Percentiles rank a stretch among this genome's conserved stretches.
Conservation (phyloP, 2,113 vertebrate species). For the Indri indri region DNA sequence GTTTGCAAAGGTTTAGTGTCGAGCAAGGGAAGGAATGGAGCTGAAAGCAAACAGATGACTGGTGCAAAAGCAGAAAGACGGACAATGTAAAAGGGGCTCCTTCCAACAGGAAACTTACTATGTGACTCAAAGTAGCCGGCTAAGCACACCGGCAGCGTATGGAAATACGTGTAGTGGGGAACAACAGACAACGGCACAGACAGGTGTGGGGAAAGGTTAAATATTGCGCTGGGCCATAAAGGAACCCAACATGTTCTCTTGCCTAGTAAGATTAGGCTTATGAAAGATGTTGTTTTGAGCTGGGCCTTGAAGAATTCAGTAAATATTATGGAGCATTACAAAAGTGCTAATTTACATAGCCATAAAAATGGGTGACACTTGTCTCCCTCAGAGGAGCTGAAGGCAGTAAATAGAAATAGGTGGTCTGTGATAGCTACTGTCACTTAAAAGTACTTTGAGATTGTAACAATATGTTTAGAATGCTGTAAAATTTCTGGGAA, state of each 20-base stretch:
- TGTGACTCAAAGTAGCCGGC: not conserved
- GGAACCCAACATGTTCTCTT: not conserved
- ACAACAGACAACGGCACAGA: not conserved
- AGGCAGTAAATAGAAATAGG: slow-evolving; percentile 26
- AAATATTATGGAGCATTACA: not conserved
- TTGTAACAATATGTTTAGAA: slow-evolving; percentile 30
- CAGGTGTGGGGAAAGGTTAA: not conserved
- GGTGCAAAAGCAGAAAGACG: not conserved
- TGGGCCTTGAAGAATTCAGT: slow-evolving; percentile 39
- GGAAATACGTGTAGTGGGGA: not conserved
- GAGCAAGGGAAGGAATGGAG: not conserved
- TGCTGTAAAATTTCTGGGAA: slow-evolving; percentile 22
- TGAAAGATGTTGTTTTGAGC: slow-evolving; percentile 36
- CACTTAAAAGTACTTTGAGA: slow-evolving; percentile 18
- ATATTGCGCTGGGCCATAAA: not conserved
- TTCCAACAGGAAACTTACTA: not conserved
- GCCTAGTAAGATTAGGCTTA: not conserved
- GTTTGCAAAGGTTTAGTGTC: not conserved
- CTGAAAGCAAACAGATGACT: not conserved
- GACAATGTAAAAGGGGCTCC: not conserved
- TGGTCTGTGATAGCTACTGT: not conserved
- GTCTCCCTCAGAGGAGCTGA: not conserved
- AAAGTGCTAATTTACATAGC: slow-evolving; percentile 21
- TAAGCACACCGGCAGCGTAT: not conserved
- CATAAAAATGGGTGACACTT: not conserved